Conservation (phyloP, 1,140 invertebrate genomes). For the Drosophila nigromelanica region DNA sequence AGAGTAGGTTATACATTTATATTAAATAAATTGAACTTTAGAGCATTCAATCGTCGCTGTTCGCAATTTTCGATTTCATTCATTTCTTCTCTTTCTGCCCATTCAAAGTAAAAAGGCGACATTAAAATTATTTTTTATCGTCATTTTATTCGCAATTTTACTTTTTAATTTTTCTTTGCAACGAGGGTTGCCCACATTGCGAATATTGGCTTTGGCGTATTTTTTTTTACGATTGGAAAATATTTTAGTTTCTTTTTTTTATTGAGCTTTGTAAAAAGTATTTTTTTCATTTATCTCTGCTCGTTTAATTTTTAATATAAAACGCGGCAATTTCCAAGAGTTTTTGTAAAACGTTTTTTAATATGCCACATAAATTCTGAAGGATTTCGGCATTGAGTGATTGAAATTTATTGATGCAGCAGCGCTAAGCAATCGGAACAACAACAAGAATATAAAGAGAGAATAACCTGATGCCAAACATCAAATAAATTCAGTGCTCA, state of each 20-base stretch:
- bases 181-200: constrained; percentile 37
- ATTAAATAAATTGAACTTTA: background rate
- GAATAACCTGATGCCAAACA: constrained; percentile 58
- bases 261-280: constrained; percentile 47
- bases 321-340: constrained; percentile 32
- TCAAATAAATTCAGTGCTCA: constrained; percentile 78
- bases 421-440: constrained; percentile 26
- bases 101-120: constrained; percentile 60
- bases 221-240: constrained; percentile 56
- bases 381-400: constrained; percentile 56
- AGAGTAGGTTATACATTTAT: too few species aligned
- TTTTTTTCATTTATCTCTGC: constrained; percentile 45
- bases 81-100: background rate
- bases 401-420: constrained; percentile 64
- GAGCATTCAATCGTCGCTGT: constrained; percentile 14
- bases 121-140: constrained; percentile 77
- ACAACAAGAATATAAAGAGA: background rate
- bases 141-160: constrained; percentile 67
- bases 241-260: constrained; percentile 55
- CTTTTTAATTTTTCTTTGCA: constrained; percentile 37
- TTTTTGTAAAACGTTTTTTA: constrained; percentile 64
- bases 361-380: constrained; percentile 69
- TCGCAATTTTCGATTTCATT: background rate
- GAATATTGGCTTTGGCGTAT: constrained; percentile 36
- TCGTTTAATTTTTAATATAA: constrained; percentile 69